These are phyloP conservation scores for Podarcis lilfordi DNA, from an alignment of 2,797 vertebrate species.

Conservation along the genomic window DNA sequence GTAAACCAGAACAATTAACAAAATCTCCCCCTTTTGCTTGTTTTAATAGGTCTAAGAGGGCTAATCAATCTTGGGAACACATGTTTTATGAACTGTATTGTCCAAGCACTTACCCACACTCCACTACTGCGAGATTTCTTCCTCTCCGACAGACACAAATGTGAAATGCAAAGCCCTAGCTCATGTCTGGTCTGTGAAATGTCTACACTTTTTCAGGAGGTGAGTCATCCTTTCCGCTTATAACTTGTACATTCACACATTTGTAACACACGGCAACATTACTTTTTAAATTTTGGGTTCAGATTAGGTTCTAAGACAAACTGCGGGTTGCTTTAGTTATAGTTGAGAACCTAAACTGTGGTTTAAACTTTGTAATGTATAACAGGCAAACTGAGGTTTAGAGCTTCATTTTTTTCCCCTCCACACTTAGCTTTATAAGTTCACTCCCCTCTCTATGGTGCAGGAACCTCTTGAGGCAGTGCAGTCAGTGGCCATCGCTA, in stretches of 20 bases:
- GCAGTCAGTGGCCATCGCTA: too few species aligned
- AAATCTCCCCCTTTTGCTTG: constrained; percentile 39
- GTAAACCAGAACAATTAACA: constrained; percentile 24
- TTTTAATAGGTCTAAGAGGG: constrained; percentile 89
- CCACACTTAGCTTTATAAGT: neutral
- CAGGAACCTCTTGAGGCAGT: neutral
- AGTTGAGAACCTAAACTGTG: neutral
- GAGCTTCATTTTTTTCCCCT: neutral
- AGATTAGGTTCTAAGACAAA: neutral
- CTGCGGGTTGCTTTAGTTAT: neutral
- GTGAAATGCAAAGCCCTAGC: constrained; percentile 97
- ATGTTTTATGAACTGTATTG: constrained; percentile 99
- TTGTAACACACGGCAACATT: neutral
- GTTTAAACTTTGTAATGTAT: neutral
- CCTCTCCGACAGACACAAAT: constrained; percentile 97
- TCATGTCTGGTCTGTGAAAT: constrained; percentile 98
- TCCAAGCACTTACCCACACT: constrained; percentile 98
- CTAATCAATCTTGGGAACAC: constrained; percentile 99
- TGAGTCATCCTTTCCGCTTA: constrained; percentile 70
- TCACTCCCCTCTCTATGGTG: neutral
- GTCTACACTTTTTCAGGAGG: constrained; percentile 98
- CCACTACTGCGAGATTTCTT: constrained; percentile 97
- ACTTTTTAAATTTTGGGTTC: neutral
- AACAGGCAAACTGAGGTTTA: too few species aligned
- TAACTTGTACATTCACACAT: neutral